Evolutionary conservation across 2,113 vertebrate genomes (phyloP).

Genomic region (Chauna torquata): DNA sequence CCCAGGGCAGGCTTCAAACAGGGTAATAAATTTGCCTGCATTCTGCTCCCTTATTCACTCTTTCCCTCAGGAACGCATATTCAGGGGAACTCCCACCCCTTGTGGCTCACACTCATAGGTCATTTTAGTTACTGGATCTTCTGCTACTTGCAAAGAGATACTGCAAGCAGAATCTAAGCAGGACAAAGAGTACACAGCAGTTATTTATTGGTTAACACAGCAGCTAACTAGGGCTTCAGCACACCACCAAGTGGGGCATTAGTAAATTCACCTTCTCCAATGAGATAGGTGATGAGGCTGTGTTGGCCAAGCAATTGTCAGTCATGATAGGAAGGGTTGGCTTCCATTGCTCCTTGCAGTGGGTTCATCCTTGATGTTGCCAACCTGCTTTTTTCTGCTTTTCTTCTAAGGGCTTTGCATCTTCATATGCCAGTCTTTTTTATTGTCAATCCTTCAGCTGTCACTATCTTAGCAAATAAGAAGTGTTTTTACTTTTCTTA

Average conservation of each 20-base stretch:
- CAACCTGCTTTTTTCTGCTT: not conserved
- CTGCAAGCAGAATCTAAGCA: not conserved
- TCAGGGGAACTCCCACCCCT: not conserved
- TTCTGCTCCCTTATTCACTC: not conserved
- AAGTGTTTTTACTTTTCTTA: not conserved
- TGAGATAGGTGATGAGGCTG: not conserved
- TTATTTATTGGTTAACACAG: not conserved
- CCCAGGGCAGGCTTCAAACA: not conserved
- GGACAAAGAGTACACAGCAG: not conserved
- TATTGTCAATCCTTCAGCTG: not conserved
- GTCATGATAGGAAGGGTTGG: not conserved
- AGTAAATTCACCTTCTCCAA: not conserved
- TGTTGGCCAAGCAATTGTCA: not conserved
- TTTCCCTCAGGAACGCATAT: not conserved
- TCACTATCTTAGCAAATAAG: not conserved
- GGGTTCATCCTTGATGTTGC: not conserved
- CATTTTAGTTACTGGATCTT: not conserved
- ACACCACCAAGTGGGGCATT: not conserved
- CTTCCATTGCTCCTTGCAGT: not conserved
- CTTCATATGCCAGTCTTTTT: not conserved
- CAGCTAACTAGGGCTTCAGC: not conserved
- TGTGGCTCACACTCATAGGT: not conserved
- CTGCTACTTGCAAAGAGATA: fast-evolving
- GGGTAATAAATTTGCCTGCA: not conserved
- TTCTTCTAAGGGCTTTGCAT: not conserved